Conservation (phyloP, 2,113 vertebrate genomes). For the Elachura formosa region DNA sequence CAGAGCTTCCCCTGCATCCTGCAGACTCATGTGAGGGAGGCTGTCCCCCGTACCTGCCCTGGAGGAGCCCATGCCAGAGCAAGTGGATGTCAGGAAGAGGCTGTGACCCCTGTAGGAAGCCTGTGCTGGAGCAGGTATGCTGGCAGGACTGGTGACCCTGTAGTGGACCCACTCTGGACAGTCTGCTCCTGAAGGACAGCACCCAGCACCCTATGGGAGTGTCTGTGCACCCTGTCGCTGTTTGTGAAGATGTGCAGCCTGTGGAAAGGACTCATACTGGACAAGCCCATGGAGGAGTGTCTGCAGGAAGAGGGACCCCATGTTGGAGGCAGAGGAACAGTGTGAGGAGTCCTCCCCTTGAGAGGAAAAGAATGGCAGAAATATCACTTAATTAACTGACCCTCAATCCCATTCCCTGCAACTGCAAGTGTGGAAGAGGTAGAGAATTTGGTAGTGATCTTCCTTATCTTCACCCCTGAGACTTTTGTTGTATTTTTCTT, state of each 20-base stretch:
- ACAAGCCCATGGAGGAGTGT: neutral
- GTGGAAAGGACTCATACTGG: neutral
- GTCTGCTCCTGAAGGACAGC: neutral
- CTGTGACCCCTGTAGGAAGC: neutral
- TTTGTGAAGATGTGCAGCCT: neutral
- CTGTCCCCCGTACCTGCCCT: neutral
- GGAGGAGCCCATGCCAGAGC: neutral
- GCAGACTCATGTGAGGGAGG: neutral
- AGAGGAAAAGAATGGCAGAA: neutral
- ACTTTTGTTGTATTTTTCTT: neutral
- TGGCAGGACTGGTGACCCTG: neutral
- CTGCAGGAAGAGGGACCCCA: neutral
- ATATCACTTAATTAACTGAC: neutral
- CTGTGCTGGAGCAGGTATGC: rapidly evolving
- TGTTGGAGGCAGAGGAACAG: neutral
- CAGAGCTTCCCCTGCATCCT: neutral
- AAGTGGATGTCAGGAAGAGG: neutral
- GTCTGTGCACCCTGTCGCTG: neutral
- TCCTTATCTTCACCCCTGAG: neutral
- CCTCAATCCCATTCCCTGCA: neutral
- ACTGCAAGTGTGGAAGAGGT: neutral
- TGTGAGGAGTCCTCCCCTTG: neutral
- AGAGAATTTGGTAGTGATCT: neutral
- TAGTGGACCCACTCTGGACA: neutral
- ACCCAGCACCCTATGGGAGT: neutral